A percentile compares a stretch with the other conserved stretches of the same genome.
These are phyloP conservation scores for Oceanites oceanicus DNA, from an alignment of 2,113 vertebrate genomes.

Conservation along the genomic window DNA sequence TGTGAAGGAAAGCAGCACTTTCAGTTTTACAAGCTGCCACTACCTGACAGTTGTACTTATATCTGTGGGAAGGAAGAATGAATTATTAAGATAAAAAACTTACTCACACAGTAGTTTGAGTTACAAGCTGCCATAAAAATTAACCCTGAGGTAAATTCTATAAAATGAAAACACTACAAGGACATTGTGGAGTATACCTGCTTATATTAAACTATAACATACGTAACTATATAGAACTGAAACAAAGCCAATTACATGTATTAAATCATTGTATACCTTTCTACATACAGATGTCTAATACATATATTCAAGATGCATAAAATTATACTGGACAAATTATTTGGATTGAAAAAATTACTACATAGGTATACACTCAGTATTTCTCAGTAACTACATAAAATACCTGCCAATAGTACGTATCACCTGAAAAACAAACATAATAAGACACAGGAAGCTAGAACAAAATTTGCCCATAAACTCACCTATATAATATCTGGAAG, in stretches of 20 bases:
- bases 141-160: neutral
- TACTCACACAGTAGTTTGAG: neutral
- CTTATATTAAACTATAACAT: neutral
- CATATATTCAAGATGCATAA: neutral
- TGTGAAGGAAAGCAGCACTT: neutral
- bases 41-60: neutral
- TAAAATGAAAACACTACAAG: neutral
- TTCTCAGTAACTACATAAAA: neutral
- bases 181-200: neutral
- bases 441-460: neutral
- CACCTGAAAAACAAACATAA: neutral
- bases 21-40: neutral
- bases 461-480: conserved; percentile 19
- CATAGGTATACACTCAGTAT: neutral
- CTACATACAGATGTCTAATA: neutral
- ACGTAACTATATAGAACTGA: neutral
- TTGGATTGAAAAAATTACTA: neutral
- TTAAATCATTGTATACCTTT: neutral
- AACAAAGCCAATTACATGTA: neutral
- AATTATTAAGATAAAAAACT: neutral
- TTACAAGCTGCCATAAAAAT: neutral
- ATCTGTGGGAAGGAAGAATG: neutral
- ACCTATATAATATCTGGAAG: conserved; percentile 23
- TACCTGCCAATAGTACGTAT: neutral
- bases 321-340: neutral